Percentiles rank a stretch among this genome's conserved stretches.
phyloP scores from a whole-genome alignment of 1,140 invertebrate species.

The Heterodera carotae region DNA sequence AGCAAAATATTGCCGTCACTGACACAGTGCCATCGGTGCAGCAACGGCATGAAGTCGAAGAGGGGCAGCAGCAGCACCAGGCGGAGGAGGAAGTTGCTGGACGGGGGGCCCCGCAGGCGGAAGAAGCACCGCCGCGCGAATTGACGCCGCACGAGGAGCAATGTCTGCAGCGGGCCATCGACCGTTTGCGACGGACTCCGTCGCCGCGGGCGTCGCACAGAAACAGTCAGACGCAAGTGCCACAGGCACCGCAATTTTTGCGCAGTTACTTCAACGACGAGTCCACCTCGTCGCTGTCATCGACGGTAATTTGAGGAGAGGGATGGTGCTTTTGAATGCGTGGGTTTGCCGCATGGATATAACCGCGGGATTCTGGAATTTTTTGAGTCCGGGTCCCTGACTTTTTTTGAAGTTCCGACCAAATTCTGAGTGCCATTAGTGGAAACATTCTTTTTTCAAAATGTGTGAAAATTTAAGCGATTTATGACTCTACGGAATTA shows the following conservation, averaged over 20 bases:
- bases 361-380: too few species aligned
- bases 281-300: conserved; percentile 18
- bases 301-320: conserved; percentile 5
- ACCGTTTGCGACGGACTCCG: background rate
- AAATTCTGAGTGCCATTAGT: background rate
- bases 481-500: too few species aligned
- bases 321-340: too few species aligned
- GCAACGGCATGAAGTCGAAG: background rate
- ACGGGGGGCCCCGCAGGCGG: background rate
- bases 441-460: background rate
- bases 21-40: background rate
- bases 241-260: conserved; percentile 29
- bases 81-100: background rate
- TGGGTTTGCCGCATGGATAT: too few species aligned
- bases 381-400: too few species aligned
- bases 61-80: background rate
- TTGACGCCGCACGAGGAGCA: conserved; percentile 12
- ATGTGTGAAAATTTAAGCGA: conserved; percentile 19
- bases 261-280: conserved; percentile 32
- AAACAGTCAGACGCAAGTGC: conserved; percentile 12
- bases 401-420: too few species aligned
- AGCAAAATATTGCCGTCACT: background rate
- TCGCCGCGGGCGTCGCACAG: conserved; percentile 1
- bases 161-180: background rate
- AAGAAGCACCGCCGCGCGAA: background rate